Percentiles rank a stretch among this genome's conserved stretches.
These are phyloP conservation scores for Ataeniobius toweri DNA, from an alignment of 2,797 vertebrate species.

Conservation along the genomic window DNA sequence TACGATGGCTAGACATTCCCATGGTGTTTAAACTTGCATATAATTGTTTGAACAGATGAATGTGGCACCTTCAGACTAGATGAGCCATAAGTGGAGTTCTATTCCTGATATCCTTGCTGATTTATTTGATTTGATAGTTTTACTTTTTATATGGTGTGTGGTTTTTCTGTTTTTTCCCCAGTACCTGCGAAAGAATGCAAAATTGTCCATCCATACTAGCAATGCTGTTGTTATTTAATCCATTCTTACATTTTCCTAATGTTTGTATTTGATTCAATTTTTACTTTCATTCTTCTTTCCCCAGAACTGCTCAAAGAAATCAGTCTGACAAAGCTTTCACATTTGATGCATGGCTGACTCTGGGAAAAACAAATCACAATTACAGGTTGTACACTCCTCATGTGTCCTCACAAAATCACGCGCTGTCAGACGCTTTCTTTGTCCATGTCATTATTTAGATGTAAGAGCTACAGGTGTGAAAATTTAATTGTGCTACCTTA, in stretches of 20 bases:
- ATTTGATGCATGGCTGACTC: neutral
- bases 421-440: conserved; percentile 10
- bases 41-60: neutral
- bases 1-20: neutral
- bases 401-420: conserved; percentile 9
- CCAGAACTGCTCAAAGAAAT: neutral
- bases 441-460: conserved; percentile 1
- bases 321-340: neutral
- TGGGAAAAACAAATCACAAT: neutral
- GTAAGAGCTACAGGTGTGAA: conserved; percentile 2
- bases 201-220: neutral
- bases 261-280: neutral
- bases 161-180: too few relatives aligned
- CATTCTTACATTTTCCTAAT: neutral
- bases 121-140: too few relatives aligned
- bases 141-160: too few relatives aligned
- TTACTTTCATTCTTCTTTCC: neutral
- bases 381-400: conserved; percentile 1
- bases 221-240: neutral
- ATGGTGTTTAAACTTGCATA: neutral
- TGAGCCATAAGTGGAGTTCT: too few relatives aligned
- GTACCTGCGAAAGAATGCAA: neutral
- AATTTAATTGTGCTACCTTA: conserved; percentile 12
- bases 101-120: too few relatives aligned
- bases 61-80: too few relatives aligned